These are phyloP conservation scores for Amphiprion ocellaris DNA, from an alignment of 2,113 vertebrate genomes.

Conservation along the genomic window DNA sequence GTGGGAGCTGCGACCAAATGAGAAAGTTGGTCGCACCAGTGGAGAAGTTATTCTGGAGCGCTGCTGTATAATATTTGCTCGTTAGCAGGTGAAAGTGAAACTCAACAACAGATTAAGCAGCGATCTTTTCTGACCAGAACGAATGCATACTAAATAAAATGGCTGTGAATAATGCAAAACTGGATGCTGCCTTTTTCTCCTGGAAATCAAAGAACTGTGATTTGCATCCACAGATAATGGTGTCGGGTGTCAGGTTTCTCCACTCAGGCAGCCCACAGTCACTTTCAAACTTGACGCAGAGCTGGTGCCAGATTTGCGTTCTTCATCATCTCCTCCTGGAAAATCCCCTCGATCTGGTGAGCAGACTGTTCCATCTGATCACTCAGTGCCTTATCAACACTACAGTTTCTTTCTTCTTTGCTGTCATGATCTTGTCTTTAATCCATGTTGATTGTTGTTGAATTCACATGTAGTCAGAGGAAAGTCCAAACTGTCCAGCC, in stretches of 20 bases:
- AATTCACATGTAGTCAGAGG: constrained; percentile 48
- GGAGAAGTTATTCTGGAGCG: too few species aligned
- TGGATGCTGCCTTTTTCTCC: not conserved
- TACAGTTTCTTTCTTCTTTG: not conserved
- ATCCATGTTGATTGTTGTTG: not conserved
- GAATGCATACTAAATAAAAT: too few species aligned
- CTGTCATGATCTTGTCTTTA: not conserved
- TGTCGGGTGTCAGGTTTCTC: constrained; percentile 22
- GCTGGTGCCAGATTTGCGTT: not conserved
- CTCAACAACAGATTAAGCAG: too few species aligned
- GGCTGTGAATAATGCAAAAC: not conserved
- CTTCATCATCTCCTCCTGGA: not conserved
- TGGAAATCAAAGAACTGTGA: not conserved
- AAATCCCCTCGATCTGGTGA: constrained; percentile 65
- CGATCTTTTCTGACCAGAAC: too few species aligned
- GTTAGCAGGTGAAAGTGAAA: too few species aligned
- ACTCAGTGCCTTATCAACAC: not conserved
- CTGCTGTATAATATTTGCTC: too few species aligned
- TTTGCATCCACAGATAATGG: constrained; percentile 53
- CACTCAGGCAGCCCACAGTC: constrained; percentile 44
- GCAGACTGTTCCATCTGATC: constrained; percentile 1
- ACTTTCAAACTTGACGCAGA: constrained; percentile 28
- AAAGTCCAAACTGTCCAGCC: constrained; percentile 50
- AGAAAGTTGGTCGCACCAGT: too few species aligned
- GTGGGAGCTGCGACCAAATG: too few species aligned